A percentile compares a stretch with the other conserved stretches of the same genome.
Conservation (phyloP, 2,113 vertebrate genomes). For the Nothobranchius furzeri region DNA sequence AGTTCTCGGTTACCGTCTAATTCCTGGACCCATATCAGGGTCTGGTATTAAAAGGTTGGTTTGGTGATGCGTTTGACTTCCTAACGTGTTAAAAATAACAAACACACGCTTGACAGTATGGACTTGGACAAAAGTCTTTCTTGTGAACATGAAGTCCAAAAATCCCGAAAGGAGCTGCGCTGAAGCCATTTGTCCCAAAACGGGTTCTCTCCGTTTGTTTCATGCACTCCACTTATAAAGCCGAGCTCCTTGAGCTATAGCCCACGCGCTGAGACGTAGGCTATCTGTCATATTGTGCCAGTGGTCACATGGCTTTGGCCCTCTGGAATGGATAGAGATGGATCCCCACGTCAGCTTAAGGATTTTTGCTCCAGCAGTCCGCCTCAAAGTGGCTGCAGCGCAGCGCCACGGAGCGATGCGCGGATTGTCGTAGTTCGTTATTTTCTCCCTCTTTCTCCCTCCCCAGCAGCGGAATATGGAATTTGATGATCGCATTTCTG, state of each 20-base stretch:
- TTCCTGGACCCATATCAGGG: not conserved
- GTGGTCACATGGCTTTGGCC: conserved; percentile 98
- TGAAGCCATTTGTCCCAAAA: not conserved
- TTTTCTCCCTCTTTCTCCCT: conserved; percentile 23
- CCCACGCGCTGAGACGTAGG: conserved; percentile 72
- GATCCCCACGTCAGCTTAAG: conserved; percentile 99
- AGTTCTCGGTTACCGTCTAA: not conserved
- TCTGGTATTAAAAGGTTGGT: too few species aligned
- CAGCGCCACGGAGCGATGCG: conserved; percentile 88
- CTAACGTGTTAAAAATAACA: too few species aligned
- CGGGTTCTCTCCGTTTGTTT: not conserved
- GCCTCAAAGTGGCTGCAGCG: conserved; percentile 97
- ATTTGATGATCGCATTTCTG: conserved; percentile 98
- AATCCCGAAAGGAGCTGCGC: not conserved
- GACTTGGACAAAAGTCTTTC: too few species aligned
- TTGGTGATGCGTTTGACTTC: too few species aligned
- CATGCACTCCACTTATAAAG: not conserved
- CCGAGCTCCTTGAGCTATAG: conserved; percentile 64
- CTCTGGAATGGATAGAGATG: conserved; percentile 98
- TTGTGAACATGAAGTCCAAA: too few species aligned
- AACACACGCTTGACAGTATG: too few species aligned
- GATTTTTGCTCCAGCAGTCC: conserved; percentile 94
- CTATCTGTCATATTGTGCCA: conserved; percentile 97
- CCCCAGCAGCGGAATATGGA: conserved; percentile 93
- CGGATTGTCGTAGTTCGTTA: conserved; percentile 85